Percentiles rank a stretch among this genome's conserved stretches.
Conservation (phyloP, 2,888 invertebrate species). For the Tortrix viridana region DNA sequence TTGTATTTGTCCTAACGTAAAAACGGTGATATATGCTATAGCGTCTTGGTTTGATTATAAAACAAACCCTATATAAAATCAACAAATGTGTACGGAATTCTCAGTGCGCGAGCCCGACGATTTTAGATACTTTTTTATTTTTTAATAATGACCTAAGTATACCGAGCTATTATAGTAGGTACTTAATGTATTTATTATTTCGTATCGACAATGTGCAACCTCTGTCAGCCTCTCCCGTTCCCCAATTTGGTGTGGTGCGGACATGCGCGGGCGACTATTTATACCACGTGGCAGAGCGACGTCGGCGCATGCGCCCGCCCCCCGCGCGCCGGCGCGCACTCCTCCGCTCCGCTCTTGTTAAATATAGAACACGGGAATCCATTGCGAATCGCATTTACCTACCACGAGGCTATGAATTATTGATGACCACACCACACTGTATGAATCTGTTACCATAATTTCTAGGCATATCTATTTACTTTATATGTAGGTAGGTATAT, state of each 20-base stretch:
- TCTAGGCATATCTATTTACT: no score
- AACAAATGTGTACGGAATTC: no score
- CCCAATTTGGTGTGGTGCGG: constrained; percentile 77
- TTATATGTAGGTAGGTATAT: no score
- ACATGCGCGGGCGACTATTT: constrained; percentile 76
- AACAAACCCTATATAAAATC: no score
- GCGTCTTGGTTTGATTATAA: no score
- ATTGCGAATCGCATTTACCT: constrained; percentile 62
- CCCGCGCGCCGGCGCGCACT: constrained; percentile 39
- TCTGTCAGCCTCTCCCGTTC: constrained; percentile 60
- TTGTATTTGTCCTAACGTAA: no score
- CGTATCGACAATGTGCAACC: constrained; percentile 46
- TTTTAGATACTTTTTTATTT: no score
- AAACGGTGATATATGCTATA: no score
- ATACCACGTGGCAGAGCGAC: constrained; percentile 69
- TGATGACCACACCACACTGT: constrained; percentile 47
- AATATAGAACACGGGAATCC: constrained; percentile 76
- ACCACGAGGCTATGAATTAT: constrained; percentile 45
- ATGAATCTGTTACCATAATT: constrained; percentile 51
- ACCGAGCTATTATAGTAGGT: no score
- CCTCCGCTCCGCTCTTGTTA: constrained; percentile 63
- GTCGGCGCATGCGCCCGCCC: constrained; percentile 42
- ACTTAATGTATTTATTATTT: not conserved
- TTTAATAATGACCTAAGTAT: no score
- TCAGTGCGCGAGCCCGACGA: no score